These are phyloP conservation scores for Aporrectodea caliginosa DNA, from an alignment of 1,140 invertebrate genomes.

Conservation along the genomic window DNA sequence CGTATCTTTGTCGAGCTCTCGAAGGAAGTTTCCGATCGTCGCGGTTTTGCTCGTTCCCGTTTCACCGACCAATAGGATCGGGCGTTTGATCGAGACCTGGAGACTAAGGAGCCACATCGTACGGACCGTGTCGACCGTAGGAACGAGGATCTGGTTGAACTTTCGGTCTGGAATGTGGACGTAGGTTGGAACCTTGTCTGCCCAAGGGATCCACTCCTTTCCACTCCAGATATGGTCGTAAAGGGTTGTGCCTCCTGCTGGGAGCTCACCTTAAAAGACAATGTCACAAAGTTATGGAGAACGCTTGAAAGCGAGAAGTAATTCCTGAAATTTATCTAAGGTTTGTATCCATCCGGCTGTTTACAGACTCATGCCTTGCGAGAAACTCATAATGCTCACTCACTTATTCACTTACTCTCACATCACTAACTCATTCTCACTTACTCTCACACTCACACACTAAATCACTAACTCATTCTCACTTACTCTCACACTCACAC, in stretches of 20 bases:
- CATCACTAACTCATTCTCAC: no score
- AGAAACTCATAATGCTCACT: no score
- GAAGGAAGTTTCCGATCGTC: constrained; percentile 75
- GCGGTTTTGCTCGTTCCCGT: constrained; percentile 87
- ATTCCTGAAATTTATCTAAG: no score
- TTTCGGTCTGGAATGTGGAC: constrained; percentile 66
- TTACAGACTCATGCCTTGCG: no score
- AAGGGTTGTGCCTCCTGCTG: constrained; percentile 64
- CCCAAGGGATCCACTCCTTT: constrained; percentile 76
- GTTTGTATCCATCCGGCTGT: no score
- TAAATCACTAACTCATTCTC: no score
- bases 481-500: no score
- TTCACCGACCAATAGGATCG: constrained; percentile 78
- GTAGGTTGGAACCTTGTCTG: constrained; percentile 70
- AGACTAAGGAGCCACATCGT: constrained; percentile 72
- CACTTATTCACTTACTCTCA: no score
- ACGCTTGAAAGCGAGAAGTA: no score
- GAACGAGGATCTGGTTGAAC: constrained; percentile 80
- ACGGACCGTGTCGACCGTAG: constrained; percentile 78
- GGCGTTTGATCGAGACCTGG: constrained; percentile 72
- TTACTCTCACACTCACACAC: no score
- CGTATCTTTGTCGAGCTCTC: constrained; percentile 63
- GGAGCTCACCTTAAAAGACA: constrained; percentile 67
- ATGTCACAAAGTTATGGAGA: no score
- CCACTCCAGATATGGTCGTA: constrained; percentile 78